Evolutionary conservation across 2,888 invertebrate genomes (phyloP), one percentile per base, ranked within the genome.

Genomic region (Tubulanus polymorphus): DNA sequence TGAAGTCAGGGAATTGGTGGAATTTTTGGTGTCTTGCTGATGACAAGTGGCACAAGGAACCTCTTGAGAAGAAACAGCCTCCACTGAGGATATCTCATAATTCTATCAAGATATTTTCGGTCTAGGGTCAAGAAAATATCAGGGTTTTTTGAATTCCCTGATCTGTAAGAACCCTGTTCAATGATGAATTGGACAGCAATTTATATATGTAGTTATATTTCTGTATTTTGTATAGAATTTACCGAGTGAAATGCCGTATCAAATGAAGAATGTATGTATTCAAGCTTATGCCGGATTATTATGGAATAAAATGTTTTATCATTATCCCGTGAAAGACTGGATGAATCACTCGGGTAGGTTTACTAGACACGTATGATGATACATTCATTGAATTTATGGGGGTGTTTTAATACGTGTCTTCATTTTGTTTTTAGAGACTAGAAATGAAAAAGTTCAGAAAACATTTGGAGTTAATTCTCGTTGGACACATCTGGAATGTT

Each of bases 301-400:
- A 28, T 78, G 76, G 78, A 74, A 69, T 51, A 79, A 78, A 64
- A 78, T 78, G 64, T 77, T 75, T 61, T 79, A 77, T 63, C 69
- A 69, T 60, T 79, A 75, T 56, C 61, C 71, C 46, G 65, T 74
- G 20, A 57, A 64, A 10, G 60, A 71, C 51, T 74, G 75, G 74
- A 56, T 73, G 5, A 45, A 62, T 6, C 23, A 28, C n/a, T n/a
- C 18, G 27, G 53, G 59, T 54, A 47, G n/a, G 41, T 30, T 8
- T 25, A 3, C 12, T n/a, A 18, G n/a, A 51, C n/a, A 2, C 10
- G 29, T 37, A 5, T n/a, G 2, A 30, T 27, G 46, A 12, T 26
- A 15, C 27, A 15, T 48, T 1, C 2, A 27, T 23, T 3, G n/a
- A 51, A 2, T 51, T 2, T 51, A 20, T 49, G 61, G 12, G 63